phyloP scores from a whole-genome alignment of 1,140 invertebrate genomes.

The Zaprionus ornatus region DNA sequence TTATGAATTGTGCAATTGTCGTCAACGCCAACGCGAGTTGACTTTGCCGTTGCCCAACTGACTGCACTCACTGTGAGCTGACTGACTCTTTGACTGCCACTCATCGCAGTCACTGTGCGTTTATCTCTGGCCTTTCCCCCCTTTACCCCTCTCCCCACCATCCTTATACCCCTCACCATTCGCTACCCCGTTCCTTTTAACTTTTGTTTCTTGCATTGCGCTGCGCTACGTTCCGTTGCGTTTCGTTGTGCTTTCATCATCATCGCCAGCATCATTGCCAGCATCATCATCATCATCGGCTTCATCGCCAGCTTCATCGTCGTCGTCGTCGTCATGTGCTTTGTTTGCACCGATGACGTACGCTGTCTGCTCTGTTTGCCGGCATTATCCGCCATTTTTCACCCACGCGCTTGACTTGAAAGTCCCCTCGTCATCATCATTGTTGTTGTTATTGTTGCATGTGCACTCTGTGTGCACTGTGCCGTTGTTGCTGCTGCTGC shows the following conservation, averaged over 20 bases:
- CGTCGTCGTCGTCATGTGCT: conserved; percentile 58
- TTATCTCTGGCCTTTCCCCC: conserved; percentile 28
- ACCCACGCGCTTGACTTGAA: conserved; percentile 43
- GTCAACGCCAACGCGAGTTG: conserved; percentile 63
- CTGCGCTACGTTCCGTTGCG: conserved; percentile 31
- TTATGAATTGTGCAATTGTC: conserved; percentile 82
- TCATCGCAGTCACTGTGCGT: conserved; percentile 37
- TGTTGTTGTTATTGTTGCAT: conserved; percentile 13
- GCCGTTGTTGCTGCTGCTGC: conserved; percentile 13
- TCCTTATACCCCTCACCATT: too few relatives aligned
- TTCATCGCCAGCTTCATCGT: conserved; percentile 37
- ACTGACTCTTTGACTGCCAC: conserved; percentile 46
- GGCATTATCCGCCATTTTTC: conserved; percentile 69
- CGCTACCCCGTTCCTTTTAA: background rate
- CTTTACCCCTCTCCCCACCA: background rate
- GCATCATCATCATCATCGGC: conserved; percentile 6
- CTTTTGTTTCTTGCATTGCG: conserved; percentile 27
- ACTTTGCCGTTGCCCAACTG: conserved; percentile 45
- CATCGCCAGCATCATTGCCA: conserved; percentile 20
- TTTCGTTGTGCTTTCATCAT: conserved; percentile 28
- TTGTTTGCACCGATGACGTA: conserved; percentile 68
- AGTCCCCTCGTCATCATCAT: conserved; percentile 20
- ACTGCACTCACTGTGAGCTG: conserved; percentile 43
- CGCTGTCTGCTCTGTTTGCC: conserved; percentile 67
- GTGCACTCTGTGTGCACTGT: background rate